phyloP scores from a whole-genome alignment of 1,140 invertebrate species.

The Lasioglossum baleicum region DNA sequence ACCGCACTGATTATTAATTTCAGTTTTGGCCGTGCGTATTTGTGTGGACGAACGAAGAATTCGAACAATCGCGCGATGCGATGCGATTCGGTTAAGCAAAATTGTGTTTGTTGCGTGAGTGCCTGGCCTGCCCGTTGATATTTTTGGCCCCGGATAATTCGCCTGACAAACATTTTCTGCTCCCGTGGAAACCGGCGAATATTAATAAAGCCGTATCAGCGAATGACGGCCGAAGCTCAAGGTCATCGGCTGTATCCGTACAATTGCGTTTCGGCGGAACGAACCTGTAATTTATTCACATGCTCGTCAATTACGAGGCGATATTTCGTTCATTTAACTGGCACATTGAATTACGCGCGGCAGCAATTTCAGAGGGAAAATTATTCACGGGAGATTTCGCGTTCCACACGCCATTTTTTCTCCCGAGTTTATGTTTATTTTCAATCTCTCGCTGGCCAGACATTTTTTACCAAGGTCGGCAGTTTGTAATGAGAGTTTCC shows the following conservation, averaged over 20 bases:
- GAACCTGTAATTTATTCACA: background rate
- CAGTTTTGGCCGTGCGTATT: background rate
- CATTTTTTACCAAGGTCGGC: too few species aligned
- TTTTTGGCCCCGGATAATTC: background rate
- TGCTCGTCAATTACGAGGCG: background rate
- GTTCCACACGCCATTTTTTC: too few species aligned
- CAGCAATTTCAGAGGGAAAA: too few species aligned
- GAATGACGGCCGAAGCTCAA: background rate
- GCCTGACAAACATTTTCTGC: background rate
- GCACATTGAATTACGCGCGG: too few species aligned
- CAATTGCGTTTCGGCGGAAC: background rate
- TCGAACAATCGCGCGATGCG: background rate
- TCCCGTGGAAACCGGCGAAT: background rate
- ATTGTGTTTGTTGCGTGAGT: background rate
- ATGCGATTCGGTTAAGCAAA: background rate
- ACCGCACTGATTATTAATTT: conserved; percentile 9
- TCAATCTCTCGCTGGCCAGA: too few species aligned
- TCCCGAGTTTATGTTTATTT: too few species aligned
- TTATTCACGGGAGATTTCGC: too few species aligned
- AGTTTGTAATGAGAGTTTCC: too few species aligned
- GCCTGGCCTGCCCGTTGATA: background rate
- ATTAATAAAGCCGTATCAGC: background rate
- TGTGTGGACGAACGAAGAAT: background rate
- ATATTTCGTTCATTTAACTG: background rate
- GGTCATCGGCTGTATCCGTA: background rate